A percentile compares a stretch with the other conserved stretches of the same genome.
These are phyloP conservation scores for Sebastes oblongus DNA, from an alignment of 2,797 vertebrate genomes.

Conservation along the genomic window DNA sequence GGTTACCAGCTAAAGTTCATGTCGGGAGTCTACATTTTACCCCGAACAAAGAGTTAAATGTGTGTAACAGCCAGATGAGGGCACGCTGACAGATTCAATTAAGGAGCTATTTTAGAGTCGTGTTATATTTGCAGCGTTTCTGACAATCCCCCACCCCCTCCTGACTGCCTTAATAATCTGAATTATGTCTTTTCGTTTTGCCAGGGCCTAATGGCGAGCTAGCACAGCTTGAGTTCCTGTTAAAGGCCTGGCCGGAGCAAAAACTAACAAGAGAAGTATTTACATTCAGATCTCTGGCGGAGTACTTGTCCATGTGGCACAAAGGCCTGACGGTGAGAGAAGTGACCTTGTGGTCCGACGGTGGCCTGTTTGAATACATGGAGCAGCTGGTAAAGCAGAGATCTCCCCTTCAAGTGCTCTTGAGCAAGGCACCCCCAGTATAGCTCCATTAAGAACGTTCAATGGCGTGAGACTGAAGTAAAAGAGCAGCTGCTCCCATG, in stretches of 20 bases:
- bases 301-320: conserved; percentile 66
- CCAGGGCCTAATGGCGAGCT: conserved; percentile 62
- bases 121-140: conserved; percentile 62
- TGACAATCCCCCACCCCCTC: conserved; percentile 53
- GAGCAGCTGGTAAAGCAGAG: conserved; percentile 53
- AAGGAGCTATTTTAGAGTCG: conserved; percentile 39
- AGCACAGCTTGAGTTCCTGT: conserved; percentile 74
- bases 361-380: conserved; percentile 40
- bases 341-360: conserved; percentile 49
- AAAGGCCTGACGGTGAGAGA: conserved; percentile 32
- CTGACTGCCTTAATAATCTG: conserved; percentile 64
- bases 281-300: conserved; percentile 40
- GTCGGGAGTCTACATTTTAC: conserved; percentile 29
- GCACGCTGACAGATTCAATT: conserved; percentile 69
- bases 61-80: conserved; percentile 56
- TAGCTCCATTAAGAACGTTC: neutral
- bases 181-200: conserved; percentile 66
- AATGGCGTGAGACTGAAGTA: neutral
- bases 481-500: conserved; percentile 26
- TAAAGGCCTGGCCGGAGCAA: conserved; percentile 55
- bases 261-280: conserved; percentile 71
- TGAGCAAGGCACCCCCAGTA: conserved; percentile 37
- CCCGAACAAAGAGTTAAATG: conserved; percentile 56
- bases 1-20: conserved; percentile 33
- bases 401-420: conserved; percentile 19